Percentiles rank a stretch among this genome's conserved stretches.
phyloP scores from a whole-genome alignment of 92 coral and sea anemone genomes.

The Paramuricea clavata region DNA sequence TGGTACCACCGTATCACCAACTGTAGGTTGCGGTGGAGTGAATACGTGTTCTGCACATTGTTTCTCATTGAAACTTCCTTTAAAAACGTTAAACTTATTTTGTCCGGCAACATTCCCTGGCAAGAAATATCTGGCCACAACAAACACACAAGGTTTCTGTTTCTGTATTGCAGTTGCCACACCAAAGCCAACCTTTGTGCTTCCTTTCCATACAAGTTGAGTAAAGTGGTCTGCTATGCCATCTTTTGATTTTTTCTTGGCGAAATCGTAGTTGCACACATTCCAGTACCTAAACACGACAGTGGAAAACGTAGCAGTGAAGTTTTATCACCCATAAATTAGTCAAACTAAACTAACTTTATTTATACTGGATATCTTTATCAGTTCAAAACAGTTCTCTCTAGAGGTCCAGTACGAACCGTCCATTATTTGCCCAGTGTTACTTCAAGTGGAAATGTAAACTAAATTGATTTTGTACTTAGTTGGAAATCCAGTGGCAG shows the following conservation, averaged over 20 bases:
- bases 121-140: constrained; percentile 84
- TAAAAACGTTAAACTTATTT: constrained; percentile 67
- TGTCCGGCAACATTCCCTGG: constrained; percentile 73
- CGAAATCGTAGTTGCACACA: constrained; percentile 36
- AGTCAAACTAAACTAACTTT: background rate
- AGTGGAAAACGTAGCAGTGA: background rate
- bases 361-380: background rate
- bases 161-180: constrained; percentile 70
- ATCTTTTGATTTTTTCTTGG: constrained; percentile 12
- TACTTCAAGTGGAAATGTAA: too few relatives aligned
- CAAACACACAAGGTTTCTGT: constrained; percentile 75
- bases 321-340: background rate
- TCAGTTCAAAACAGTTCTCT: too few relatives aligned
- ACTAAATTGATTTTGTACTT: too few relatives aligned
- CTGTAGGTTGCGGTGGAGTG: background rate
- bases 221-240: constrained; percentile 22
- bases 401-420: too few relatives aligned
- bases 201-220: constrained; percentile 84
- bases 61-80: constrained; percentile 52
- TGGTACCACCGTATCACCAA: background rate
- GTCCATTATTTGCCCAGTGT: too few relatives aligned
- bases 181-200: constrained; percentile 81
- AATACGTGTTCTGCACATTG: background rate
- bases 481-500: too few relatives aligned
- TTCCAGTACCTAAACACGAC: constrained; percentile 23